Percentiles rank a stretch among this genome's conserved stretches.
Conservation (phyloP, 2,888 invertebrate genomes). For the Drosophila fungiperda region DNA sequence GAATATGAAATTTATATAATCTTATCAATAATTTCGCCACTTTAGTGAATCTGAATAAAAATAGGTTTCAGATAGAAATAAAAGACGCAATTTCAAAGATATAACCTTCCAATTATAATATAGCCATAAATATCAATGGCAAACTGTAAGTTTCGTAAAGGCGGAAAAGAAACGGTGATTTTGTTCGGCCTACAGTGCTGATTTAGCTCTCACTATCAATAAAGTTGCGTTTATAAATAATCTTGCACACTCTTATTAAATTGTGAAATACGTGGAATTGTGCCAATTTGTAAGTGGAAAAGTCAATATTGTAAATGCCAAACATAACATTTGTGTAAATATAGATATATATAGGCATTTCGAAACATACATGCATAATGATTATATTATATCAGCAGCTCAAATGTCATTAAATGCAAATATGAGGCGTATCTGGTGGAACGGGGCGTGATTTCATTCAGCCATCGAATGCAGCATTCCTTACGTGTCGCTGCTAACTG, state of each 20-base stretch:
- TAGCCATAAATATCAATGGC: not conserved
- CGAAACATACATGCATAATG: not conserved
- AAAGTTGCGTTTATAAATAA: not conserved
- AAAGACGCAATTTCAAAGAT: too few species aligned
- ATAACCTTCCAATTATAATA: not conserved
- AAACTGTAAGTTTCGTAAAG: not conserved
- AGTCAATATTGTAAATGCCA: not conserved
- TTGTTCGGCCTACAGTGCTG: not conserved
- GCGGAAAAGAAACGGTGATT: not conserved
- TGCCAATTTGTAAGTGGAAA: not conserved
- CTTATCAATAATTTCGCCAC: too few species aligned
- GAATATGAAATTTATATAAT: too few species aligned
- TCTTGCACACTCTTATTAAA: not conserved
- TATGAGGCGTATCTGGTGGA: constrained; percentile 32
- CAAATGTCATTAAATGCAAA: constrained; percentile 18
- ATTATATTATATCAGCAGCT: not conserved
- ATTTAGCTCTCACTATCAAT: not conserved
- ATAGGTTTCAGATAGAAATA: too few species aligned
- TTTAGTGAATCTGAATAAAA: too few species aligned
- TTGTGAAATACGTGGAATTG: not conserved
- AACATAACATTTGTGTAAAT: not conserved
- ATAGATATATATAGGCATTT: not conserved
- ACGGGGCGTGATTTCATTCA: constrained; percentile 43
- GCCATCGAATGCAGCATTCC: constrained; percentile 32
- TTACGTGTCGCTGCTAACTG: constrained; percentile 44